Base-by-base conservation (phyloP, 2,888 invertebrate genomes). In the Himalopsyche kuldschensis region DNA sequence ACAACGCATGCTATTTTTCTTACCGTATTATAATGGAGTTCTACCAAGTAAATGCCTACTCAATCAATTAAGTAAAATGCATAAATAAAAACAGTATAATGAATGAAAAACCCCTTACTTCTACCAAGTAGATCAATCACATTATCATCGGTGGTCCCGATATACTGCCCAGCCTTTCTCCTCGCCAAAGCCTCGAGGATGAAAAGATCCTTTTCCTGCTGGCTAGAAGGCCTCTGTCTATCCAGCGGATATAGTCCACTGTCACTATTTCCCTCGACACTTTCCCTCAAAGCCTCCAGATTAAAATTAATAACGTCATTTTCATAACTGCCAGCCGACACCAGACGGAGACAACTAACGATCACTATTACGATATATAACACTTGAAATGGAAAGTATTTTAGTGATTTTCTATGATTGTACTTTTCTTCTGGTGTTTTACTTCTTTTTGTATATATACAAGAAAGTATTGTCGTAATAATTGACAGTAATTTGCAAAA, bases 41-140 rank as follows among this genome's bases (percentile, higher is more conserved):
- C n/a, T n/a, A n/a, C n/a, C n/a, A n/a, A n/a, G n/a, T n/a, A n/a
- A n/a, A n/a, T n/a, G n/a, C n/a, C n/a, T n/a, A n/a, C n/a, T n/a
- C n/a, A n/a, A n/a, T n/a, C n/a, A n/a, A n/a, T 5, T 32, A 32
- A 32, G 6, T 32, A 32, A 5, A 15, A 15, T 41, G 10, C 35
- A 35, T 0, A 32, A 35, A 4, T 41, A 15, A 41, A 1, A 15
- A 11, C 41, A 69, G 10, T 24, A 69, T 24, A 69, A 63, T 63
- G 0, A 27, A 69, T 1, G 3, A 75, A 30, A 35, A 30, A 27
- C 20, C 15, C 76, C 94, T 91, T 93, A 96, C 96, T 96, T 94
- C 96, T 94, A 85, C 96, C 96, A 88, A 97, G 91, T 92, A 96
- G 94, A 89, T 96, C 96, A 93, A 96, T 95, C 86, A 97, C 94